Conservation (phyloP, 1,140 invertebrate species). For the Harpegnathos saltator region DNA sequence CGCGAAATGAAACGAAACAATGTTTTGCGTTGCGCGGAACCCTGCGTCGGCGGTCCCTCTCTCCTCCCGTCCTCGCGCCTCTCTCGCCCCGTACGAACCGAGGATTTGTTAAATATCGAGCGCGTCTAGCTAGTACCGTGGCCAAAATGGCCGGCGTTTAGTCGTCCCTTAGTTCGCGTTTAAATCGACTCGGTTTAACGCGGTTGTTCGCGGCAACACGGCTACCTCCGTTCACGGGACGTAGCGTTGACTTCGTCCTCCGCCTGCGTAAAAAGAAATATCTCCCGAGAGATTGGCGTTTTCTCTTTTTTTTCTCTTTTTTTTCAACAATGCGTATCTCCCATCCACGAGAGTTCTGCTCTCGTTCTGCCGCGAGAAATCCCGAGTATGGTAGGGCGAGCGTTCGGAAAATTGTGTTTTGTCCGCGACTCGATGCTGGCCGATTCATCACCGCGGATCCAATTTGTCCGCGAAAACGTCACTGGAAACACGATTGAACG, state of each 20-base stretch:
- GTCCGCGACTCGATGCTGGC: too few relatives aligned
- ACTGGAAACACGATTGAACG: too few relatives aligned
- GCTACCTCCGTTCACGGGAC: neutral
- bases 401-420: too few relatives aligned
- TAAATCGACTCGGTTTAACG: conserved; percentile 57
- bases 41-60: conserved; percentile 49
- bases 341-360: neutral
- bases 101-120: conserved; percentile 81
- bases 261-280: too few relatives aligned
- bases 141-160: conserved; percentile 79
- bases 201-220: neutral
- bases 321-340: neutral
- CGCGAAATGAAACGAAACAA: conserved; percentile 76
- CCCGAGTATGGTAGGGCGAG: too few relatives aligned
- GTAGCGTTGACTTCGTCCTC: neutral
- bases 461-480: too few relatives aligned
- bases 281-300: neutral
- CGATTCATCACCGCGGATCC: too few relatives aligned
- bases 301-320: too few relatives aligned
- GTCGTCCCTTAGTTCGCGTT: conserved; percentile 77
- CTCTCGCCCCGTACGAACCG: conserved; percentile 61
- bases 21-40: conserved; percentile 79
- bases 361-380: too few relatives aligned
- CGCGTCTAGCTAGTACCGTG: conserved; percentile 75
- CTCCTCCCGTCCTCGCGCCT: conserved; percentile 40